Evolutionary conservation across 2,797 vertebrate species (phyloP).

Genomic region (Eutrigla gurnardus): DNA sequence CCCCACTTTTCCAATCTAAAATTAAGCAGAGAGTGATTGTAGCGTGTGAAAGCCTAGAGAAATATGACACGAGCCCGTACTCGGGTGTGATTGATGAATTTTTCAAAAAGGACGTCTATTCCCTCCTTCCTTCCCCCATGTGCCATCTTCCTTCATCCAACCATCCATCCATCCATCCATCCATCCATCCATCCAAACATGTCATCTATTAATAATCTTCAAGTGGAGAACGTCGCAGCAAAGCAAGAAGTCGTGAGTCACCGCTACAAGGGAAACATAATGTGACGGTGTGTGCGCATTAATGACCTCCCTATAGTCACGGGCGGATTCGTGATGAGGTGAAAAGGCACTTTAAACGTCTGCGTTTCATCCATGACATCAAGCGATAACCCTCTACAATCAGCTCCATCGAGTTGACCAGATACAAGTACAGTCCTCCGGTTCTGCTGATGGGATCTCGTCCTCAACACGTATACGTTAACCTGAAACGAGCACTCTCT

Average conservation of each 20-base stretch:
- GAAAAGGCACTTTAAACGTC: conserved; percentile 3
- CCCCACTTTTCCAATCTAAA: not conserved
- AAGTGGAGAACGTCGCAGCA: conserved; percentile 1
- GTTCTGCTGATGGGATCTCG: conserved; percentile 18
- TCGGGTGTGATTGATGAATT: conserved; percentile 23
- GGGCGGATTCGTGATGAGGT: conserved; percentile 2
- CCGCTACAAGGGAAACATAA: not conserved
- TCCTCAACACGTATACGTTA: conserved; percentile 22
- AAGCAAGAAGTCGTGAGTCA: not conserved
- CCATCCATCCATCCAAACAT: not conserved
- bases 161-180: not conserved
- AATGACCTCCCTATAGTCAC: conserved; percentile 20
- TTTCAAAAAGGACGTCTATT: conserved; percentile 33
- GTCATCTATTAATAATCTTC: conserved; percentile 23
- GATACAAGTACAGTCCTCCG: not conserved
- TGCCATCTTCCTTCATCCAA: conserved; percentile 13
- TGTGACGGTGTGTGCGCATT: conserved; percentile 20
- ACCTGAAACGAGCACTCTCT: conserved; percentile 54
- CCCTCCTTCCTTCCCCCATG: not conserved
- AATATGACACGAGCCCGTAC: not conserved
- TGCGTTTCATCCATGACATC: not conserved
- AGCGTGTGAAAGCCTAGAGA: conserved; percentile 1
- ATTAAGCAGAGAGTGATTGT: not conserved
- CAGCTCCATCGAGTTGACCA: conserved; percentile 11
- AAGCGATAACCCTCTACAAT: not conserved